Conservation (phyloP, 2,888 invertebrate species). For the Formica aserva region DNA sequence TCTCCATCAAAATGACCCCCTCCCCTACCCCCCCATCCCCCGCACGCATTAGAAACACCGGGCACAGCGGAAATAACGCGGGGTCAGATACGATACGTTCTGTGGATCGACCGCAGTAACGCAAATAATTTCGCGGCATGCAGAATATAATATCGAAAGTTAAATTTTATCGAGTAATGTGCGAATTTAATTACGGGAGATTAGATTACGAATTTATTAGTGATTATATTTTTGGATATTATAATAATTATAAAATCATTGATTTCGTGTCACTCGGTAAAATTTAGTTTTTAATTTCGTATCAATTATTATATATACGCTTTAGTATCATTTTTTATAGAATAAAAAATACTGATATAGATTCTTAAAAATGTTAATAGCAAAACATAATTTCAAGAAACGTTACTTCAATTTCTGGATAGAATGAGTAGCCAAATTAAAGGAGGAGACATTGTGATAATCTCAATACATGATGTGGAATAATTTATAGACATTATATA, state of each 20-base stretch:
- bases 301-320: not conserved
- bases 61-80: conserved; percentile 60
- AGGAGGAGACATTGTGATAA: not conserved
- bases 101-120: conserved; percentile 7
- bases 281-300: not conserved
- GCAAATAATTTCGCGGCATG: conserved; percentile 18
- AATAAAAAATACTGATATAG: not conserved
- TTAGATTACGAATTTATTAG: not conserved
- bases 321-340: not conserved
- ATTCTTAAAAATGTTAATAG: not conserved
- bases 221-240: not conserved
- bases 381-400: not conserved
- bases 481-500: not conserved
- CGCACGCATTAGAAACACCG: conserved; percentile 73
- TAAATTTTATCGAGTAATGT: not conserved
- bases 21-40: conserved; percentile 53
- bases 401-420: not conserved
- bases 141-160: not conserved
- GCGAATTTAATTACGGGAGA: not conserved
- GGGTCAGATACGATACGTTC: conserved; percentile 58
- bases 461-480: not conserved
- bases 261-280: not conserved
- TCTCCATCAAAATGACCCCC: conserved; percentile 74
- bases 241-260: not conserved
- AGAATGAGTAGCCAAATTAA: not conserved